phyloP scores from a whole-genome alignment of 2,113 vertebrate species.

The Pteruthius melanotis region DNA sequence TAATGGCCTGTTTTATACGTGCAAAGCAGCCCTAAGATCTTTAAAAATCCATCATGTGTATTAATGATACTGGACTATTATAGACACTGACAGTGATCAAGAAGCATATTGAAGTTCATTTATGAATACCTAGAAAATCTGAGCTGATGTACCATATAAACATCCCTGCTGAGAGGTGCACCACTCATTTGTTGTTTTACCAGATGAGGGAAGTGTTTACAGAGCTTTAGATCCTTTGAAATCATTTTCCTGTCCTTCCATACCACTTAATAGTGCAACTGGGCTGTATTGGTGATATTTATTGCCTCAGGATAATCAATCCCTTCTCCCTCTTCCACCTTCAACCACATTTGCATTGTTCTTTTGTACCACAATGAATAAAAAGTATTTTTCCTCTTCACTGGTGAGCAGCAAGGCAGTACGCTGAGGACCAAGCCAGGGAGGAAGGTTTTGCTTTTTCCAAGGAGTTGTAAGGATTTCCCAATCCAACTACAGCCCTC shows the following conservation, averaged over 20 bases:
- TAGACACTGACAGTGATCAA: neutral
- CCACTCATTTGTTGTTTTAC: neutral
- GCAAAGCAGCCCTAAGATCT: neutral
- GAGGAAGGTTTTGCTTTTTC: neutral
- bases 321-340: neutral
- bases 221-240: neutral
- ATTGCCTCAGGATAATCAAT: neutral
- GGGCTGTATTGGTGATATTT: neutral
- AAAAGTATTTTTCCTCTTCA: neutral
- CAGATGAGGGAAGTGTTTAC: neutral
- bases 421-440: neutral
- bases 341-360: neutral
- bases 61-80: neutral
- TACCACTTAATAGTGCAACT: neutral
- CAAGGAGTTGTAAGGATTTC: neutral
- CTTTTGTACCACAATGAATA: fast-evolving
- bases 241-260: neutral
- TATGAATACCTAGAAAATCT: neutral
- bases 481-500: neutral
- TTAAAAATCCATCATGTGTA: neutral
- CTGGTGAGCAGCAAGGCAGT: neutral
- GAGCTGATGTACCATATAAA: neutral
- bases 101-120: neutral
- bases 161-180: neutral
- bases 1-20: neutral